Base-by-base conservation (phyloP, 2,113 vertebrate genomes). In the Patagioenas fasciata region DNA sequence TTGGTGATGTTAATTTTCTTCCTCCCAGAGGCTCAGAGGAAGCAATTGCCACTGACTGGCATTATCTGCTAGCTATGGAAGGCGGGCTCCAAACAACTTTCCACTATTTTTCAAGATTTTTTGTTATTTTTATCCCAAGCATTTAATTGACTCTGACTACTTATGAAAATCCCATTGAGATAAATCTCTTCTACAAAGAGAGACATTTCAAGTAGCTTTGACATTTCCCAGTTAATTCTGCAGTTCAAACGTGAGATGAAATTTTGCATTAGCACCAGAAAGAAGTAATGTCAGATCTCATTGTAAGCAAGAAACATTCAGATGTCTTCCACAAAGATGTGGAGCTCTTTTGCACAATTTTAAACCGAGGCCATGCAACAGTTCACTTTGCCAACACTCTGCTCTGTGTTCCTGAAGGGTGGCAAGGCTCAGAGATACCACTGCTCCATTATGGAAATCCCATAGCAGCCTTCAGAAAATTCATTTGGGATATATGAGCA, bases 401-500 rank as follows among this genome's bases (percentile, higher is more conserved):
- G 19, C 11, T 82, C 28, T 40, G 2, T 8, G 4, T 34, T 72
- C 29, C 19, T 25, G 61, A 65, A 79, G 67, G 24, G 7, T 40
- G 65, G 3, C 13, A 71, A 67, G 9, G 25, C 18, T 87, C 10
- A 74, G 62, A 74, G 16, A 24, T 2, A 26, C 4, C 18, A 17
- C 18, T 42, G 19, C 9, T 72, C 6, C 18, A 10, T 19, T 80
- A 50, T 9, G 72, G 13, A 5, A 90, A 91, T 53, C 23, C 9
- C 44, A 56, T 1, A 66, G 23, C 0, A 66, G 42, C 26, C 18
- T 82, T 67, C 58, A 80, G 44, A 77, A 82, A 61, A 69, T 53
- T 75, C 3, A 0, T 1, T 5, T 36, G 53, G 38, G 11, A 8
- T n/a, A 32, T 15, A 32, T 0, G 1, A 65, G 15, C 17, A 29